Percentiles rank a stretch among this genome's conserved stretches.
phyloP scores from a whole-genome alignment of 2,888 invertebrate species.

The Cartodere bifasciata region DNA sequence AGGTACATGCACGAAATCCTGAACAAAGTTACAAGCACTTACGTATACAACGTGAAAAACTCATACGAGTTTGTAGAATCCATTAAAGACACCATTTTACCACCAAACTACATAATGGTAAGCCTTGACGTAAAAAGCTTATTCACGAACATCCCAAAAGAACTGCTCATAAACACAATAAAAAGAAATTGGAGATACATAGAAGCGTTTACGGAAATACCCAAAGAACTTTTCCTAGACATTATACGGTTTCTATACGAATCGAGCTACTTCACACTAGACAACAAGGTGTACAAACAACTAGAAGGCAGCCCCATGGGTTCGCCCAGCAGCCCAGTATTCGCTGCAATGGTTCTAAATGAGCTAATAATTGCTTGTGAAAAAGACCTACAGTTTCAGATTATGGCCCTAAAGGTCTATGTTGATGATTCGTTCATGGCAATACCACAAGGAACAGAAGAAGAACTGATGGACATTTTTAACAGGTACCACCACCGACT shows the following conservation, averaged over 20 bases:
- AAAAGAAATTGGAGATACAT: constrained; percentile 1
- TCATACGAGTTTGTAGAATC: constrained; percentile 1
- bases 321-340: too few species aligned
- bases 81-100: background rate
- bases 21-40: background rate
- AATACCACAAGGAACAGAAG: too few species aligned
- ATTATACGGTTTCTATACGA: constrained; percentile 3
- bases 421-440: too few species aligned
- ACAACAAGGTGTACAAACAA: background rate
- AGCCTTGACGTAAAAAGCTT: background rate
- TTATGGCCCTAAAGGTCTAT: too few species aligned
- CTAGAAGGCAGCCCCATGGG: background rate
- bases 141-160: constrained; percentile 1
- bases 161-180: background rate
- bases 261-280: background rate
- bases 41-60: background rate
- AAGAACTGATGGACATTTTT: too few species aligned
- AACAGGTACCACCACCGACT: too few species aligned
- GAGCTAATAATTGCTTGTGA: too few species aligned
- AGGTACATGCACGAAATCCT: background rate
- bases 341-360: too few species aligned
- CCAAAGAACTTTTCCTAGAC: constrained; percentile 1
- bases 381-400: too few species aligned
- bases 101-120: background rate
- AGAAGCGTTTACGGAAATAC: constrained; percentile 1